Evolutionary conservation across 2,113 vertebrate species (phyloP), one percentile per base, ranked within the genome.

Genomic region (Sphyrna mokarran): DNA sequence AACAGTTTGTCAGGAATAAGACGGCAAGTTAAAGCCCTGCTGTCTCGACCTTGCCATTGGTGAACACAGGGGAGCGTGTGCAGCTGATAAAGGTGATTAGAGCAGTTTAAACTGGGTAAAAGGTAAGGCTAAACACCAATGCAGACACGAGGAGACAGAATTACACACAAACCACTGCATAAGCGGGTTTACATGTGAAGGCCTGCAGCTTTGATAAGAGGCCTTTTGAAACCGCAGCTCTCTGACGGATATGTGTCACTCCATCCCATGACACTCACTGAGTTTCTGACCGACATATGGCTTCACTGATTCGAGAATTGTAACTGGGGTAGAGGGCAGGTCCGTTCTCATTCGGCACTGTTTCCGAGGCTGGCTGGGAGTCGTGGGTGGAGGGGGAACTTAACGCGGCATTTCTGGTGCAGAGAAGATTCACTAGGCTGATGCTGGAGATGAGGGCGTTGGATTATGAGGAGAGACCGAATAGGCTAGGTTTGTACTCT

Each of bases 61-160:
- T 20, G 63, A 94, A 94, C 18, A 40, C 63, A 40, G 2, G 66
- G 91, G 91, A 69, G 37, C 22, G 22, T n/a, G 14, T 66, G 22
- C 29, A 91, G n/a, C 89, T 63, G 91, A 95, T 95, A 95, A 54
- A 43, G 37, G 0, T 10, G 69, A 95, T 95, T 95, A 70, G 29
- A 69, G 26, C 48, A 43, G 69, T 10, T 48, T 70, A 33, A 70
- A 95, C 23, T 95, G 94, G 68, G 94, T 76, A 76, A 95, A 54
- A 95, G 94, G 94, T 37, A 33, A 95, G 70, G 48, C 9, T 48
- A 72, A 94, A 69, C 20, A 33, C 70, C 40, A 23, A 43, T 18
- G 43, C 68, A 72, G 68, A 26, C 20, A 72, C 9, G 14, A 3
- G 43, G 93, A 29, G 94, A 18, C 10, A 20, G 29, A 43, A 16